Base-by-base conservation (phyloP, 2,113 vertebrate species). In the Strix uralensis region DNA sequence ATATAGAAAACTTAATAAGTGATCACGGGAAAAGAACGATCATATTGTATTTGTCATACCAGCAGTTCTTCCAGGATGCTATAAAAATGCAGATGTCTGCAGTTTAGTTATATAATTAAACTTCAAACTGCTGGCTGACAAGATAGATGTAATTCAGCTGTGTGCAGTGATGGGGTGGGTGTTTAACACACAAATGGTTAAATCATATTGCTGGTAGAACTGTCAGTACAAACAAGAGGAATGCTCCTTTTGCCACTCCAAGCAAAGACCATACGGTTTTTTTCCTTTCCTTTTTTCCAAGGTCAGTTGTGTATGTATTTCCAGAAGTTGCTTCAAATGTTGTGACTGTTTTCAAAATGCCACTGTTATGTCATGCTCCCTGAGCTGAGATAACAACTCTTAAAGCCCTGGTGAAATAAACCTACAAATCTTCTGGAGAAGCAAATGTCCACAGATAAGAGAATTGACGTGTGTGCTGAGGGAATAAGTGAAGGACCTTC, bases 351-450 rank as follows among this genome's bases (percentile, higher is more conserved):
- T 94, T 95, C 83, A 86, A 95, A 94, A 91, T 79, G 65, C 34
- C 83, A 61, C 47, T 81, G 40, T 81, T 79, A 16, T 26, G 55
- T 81, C 52, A n/a, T 49, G 44, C 77, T 94, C 85, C 67, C 40
- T 52, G 65, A 86, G 82, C 81, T 88, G 74, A 90, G 70, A 90
- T 93, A 89, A 92, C 4, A 1, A 17, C 49, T 61, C 54, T 71
- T 89, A 81, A 91, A 95, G 70, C 34, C 42, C 69, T 38, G 14
- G 46, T 86, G 90, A 92, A 95, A 92, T 70, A 88, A 95, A 83
- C 67, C 77, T 95, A 91, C 89, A 96, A 95, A 97, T 96, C 94
- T 97, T 96, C 61, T 15, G 2, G 62, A 77, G 66, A 87, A 95
- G 65, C 44, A 92, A 81, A 87, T 85, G 77, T 92, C 65, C 54